These are phyloP conservation scores for Hirtodrosophila confusa DNA, from an alignment of 2,888 invertebrate genomes.

Conservation along the genomic window DNA sequence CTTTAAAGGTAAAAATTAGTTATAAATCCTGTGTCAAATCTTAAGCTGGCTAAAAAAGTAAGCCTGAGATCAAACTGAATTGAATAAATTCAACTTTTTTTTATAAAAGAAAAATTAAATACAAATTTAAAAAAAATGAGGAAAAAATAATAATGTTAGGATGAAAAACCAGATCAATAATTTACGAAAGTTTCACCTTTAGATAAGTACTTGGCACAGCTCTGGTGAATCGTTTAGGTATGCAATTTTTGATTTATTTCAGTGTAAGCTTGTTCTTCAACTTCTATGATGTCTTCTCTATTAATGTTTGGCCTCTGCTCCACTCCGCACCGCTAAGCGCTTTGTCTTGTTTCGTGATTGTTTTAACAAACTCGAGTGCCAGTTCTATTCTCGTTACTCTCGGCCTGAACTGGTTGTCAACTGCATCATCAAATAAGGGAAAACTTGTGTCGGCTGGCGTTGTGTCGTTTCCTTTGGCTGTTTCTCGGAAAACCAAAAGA, in stretches of 20 bases:
- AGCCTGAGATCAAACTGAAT: no score
- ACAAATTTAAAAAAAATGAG: no score
- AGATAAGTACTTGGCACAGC: no score
- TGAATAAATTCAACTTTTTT: no score
- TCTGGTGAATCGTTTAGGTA: no score
- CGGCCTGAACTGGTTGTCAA: conserved; percentile 49
- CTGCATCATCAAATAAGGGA: conserved; percentile 61
- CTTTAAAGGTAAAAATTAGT: no score
- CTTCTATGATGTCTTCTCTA: conserved; percentile 31
- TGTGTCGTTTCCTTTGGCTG: conserved; percentile 48
- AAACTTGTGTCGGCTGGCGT: conserved; percentile 52
- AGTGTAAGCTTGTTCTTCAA: conserved; percentile 20
- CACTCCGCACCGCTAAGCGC: conserved; percentile 1
- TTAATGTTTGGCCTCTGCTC: conserved; percentile 24
- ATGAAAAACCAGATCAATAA: no score
- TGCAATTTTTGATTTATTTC: background rate
- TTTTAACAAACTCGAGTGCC: conserved; percentile 46
- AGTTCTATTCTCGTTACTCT: conserved; percentile 54
- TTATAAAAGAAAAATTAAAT: no score
- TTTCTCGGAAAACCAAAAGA: conserved; percentile 73
- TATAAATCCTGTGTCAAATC: no score
- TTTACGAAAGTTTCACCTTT: no score
- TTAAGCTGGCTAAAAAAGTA: no score
- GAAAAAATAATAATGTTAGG: no score
- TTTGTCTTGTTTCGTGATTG: conserved; percentile 54